Conservation (phyloP, 2,888 invertebrate genomes). For the Didymodactylos carnosus region DNA sequence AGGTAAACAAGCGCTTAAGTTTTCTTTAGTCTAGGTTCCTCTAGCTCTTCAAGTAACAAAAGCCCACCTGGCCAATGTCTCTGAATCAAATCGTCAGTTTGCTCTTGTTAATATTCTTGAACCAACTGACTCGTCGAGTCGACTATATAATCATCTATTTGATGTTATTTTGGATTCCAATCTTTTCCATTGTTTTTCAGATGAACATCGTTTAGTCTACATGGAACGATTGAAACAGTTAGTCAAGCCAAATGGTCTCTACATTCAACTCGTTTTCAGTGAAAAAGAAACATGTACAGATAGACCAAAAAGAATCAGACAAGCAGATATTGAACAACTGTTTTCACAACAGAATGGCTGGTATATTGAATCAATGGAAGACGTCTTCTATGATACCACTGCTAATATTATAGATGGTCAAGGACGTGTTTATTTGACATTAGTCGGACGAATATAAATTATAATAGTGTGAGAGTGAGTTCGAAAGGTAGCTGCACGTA, state of each 20-base stretch:
- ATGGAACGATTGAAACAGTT: neutral
- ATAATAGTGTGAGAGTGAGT: neutral
- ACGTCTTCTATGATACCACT: neutral
- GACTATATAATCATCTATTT: neutral
- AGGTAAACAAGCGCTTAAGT: neutral
- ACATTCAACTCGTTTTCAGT: neutral
- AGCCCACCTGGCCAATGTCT: neutral
- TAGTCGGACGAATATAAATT: neutral
- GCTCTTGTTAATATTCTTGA: neutral
- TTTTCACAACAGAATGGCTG: neutral
- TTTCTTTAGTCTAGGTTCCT: neutral
- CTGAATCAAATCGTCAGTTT: neutral
- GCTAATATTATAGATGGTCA: neutral
- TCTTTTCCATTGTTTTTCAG: neutral
- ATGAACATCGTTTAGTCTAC: neutral
- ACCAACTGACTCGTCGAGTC: neutral
- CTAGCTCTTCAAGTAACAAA: neutral
- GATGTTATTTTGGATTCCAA: neutral
- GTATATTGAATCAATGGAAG: neutral
- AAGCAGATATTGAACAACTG: neutral
- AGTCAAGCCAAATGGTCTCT: neutral
- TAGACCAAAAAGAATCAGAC: neutral
- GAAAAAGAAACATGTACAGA: neutral
- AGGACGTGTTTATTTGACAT: neutral
- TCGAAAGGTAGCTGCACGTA: too few species aligned